Base-by-base conservation (phyloP, 2,888 invertebrate genomes). In the Eucera pruinosa region DNA sequence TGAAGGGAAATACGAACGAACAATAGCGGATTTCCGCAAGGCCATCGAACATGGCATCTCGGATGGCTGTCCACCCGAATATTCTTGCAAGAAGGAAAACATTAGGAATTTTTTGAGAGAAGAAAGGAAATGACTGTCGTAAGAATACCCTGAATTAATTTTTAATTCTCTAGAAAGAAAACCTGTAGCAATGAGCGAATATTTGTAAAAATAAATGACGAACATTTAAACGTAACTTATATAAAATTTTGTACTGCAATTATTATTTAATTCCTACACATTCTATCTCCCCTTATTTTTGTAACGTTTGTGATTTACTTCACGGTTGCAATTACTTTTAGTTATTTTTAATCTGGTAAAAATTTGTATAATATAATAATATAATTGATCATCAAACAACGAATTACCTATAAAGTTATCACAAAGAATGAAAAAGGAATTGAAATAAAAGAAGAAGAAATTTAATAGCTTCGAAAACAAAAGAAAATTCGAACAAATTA, bases 21-120 rank as follows among this genome's bases (percentile, higher is more conserved):
- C 95, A 43, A 93, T 96, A 3, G 92, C 93, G 43, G 94, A 95
- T 64, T 93, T 96, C 84, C 94, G 95, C 87, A 94, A 95, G 81
- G 96, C 96, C 0, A 94, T 96, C 3, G 93, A 94, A 41, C 94
- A 95, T 92, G 96, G 96, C 4, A 93, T 93, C 74, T 93, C 93
- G 13, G 82, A 83, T 57, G 85, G 83, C 68, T 92, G 91, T 62
- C 91, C 92, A 13, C 84, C 90, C 0, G 87, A 90, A 23, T 91
- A 92, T 61, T 89, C 82, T 73, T 92, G 92, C 69, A 91, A 92
- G 71, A 90, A 89, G 60, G 90, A 90, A 47, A 91, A 87, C 60
- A 89, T 91, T 30, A 84, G 89, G 50, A 89, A 90, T 73, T 89
- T 92, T 75, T 80, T 91, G 52, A 83, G 73, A 7, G 71, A 54